Percentiles rank a stretch among this genome's conserved stretches.
Conservation (phyloP, 2,888 invertebrate species). For the Tipula helvola region DNA sequence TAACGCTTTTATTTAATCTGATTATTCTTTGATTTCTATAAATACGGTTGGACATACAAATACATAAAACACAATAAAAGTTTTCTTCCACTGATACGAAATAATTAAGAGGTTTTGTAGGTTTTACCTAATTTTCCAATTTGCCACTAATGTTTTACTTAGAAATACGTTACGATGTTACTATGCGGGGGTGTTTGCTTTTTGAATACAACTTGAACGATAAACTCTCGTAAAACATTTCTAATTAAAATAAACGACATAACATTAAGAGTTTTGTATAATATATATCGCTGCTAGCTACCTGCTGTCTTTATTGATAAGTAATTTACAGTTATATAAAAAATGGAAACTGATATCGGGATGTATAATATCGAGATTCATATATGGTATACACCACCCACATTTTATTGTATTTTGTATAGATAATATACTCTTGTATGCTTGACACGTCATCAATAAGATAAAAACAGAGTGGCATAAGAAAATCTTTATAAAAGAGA, state of each 20-base stretch:
- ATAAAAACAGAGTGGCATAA: background rate
- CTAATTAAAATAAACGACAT: background rate
- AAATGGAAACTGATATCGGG: background rate
- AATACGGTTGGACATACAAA: background rate
- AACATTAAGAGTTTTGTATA: background rate
- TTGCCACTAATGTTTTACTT: background rate
- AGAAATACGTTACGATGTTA: no score
- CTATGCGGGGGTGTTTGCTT: background rate
- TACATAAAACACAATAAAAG: background rate
- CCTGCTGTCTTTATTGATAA: background rate
- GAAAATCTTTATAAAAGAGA: background rate
- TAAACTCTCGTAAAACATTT: background rate
- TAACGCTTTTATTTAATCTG: background rate
- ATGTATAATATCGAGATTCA: background rate
- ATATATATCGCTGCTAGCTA: background rate
- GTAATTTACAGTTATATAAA: background rate
- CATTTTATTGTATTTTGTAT: background rate
- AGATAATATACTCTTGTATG: background rate
- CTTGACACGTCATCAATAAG: background rate
- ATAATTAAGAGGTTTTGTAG: background rate
- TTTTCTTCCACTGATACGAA: background rate
- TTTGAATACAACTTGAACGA: background rate
- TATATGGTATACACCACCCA: background rate
- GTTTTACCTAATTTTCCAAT: background rate
- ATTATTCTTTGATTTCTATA: background rate